Percentiles rank a stretch among this genome's conserved stretches.
These are phyloP conservation scores for Neodiprion pinetum DNA, from an alignment of 1,140 invertebrate species.

Conservation along the genomic window DNA sequence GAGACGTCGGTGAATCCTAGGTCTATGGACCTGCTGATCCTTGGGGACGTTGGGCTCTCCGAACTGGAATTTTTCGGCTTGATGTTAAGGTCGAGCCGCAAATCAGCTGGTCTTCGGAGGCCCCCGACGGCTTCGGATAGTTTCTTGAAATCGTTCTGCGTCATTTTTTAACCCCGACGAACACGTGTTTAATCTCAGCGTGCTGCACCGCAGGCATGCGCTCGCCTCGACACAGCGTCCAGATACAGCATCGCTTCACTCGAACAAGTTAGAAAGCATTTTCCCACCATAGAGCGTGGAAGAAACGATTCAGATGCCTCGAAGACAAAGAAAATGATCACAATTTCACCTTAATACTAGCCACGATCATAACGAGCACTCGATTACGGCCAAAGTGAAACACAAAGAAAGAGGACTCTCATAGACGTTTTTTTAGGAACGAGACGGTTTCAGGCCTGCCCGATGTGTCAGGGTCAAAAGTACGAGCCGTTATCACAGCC, in stretches of 20 bases:
- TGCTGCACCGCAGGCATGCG: background rate
- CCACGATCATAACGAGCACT: too few species aligned
- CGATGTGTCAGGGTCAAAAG: too few species aligned
- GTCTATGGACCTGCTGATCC: slow-evolving; percentile 34
- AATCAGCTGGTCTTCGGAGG: background rate
- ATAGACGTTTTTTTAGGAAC: background rate
- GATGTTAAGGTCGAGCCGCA: background rate
- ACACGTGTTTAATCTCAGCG: background rate
- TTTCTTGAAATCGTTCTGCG: background rate
- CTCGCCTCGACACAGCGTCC: background rate
- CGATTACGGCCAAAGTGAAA: too few species aligned
- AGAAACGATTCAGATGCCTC: too few species aligned
- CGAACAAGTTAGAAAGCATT: background rate
- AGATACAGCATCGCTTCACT: background rate
- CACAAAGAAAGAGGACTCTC: too few species aligned
- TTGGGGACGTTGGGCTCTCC: background rate
- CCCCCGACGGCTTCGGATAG: background rate
- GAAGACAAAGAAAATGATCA: too few species aligned
- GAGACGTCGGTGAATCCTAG: slow-evolving; percentile 45
- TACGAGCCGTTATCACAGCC: background rate
- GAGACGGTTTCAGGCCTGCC: background rate
- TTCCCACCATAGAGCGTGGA: background rate
- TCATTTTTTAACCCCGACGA: background rate
- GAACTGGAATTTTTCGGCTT: background rate
- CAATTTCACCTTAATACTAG: too few species aligned